Conservation (phyloP, 2,888 invertebrate species). For the Pristionchus maxplancki region DNA sequence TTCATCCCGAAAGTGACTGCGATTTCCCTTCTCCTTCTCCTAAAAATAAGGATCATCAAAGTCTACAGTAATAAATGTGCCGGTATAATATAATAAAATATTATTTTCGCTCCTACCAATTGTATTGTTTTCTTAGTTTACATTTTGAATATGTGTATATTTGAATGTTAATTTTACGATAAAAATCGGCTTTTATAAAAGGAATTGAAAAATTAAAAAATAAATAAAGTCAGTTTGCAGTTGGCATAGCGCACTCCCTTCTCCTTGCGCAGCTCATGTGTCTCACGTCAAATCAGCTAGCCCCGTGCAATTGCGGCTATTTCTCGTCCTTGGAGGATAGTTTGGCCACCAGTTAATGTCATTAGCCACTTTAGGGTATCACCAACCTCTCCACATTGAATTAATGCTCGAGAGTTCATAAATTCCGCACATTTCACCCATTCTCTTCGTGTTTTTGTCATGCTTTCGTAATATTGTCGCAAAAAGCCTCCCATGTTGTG, state of each 20-base stretch:
- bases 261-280: neutral
- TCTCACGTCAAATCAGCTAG: slow-evolving; percentile 24
- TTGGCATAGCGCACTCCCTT: neutral
- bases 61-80: too few relatives aligned
- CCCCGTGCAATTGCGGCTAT: neutral
- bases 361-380: slow-evolving; percentile 9
- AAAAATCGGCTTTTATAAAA: too few relatives aligned
- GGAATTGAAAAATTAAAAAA: too few relatives aligned
- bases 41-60: too few relatives aligned
- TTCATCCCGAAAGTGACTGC: too few relatives aligned
- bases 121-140: too few relatives aligned
- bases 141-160: too few relatives aligned
- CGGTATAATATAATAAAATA: too few relatives aligned
- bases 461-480: neutral
- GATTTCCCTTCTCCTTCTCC: too few relatives aligned
- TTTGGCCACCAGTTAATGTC: slow-evolving; percentile 29
- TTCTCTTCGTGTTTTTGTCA: neutral
- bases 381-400: neutral
- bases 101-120: too few relatives aligned
- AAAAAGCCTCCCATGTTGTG: neutral
- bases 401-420: neutral
- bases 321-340: slow-evolving; percentile 35
- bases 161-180: too few relatives aligned
- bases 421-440: neutral
- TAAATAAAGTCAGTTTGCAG: neutral